A percentile compares a stretch with the other conserved stretches of the same genome.
Evolutionary conservation across 30 jellyfish, hydroid and myxozoan species (phyloP).

Genomic region (Hydra vulgaris): DNA sequence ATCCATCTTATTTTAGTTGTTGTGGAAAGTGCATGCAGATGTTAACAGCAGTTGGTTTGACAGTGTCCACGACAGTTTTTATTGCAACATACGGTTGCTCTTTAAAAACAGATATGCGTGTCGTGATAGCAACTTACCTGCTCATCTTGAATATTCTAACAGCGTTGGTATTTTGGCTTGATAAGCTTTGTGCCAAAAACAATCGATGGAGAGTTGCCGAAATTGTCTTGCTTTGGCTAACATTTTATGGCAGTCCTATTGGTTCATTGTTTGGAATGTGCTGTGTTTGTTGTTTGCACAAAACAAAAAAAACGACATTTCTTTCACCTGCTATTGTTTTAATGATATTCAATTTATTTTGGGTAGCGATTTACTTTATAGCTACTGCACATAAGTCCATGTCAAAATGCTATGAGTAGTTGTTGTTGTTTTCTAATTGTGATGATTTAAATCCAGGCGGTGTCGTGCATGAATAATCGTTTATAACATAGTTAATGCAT

Average conservation of each 20-base stretch:
- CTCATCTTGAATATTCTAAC: neutral
- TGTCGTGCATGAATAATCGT: no score
- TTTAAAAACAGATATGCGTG: conserved; percentile 11
- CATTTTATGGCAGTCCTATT: conserved; percentile 30
- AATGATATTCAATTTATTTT: conserved; percentile 8
- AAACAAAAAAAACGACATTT: conserved; percentile 11
- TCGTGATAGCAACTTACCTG: neutral
- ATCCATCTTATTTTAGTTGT: no score
- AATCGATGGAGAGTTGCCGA: conserved; percentile 13
- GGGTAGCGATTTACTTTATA: conserved; percentile 24
- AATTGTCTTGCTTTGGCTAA: conserved; percentile 9
- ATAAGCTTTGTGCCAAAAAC: conserved; percentile 16
- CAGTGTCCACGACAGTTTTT: neutral
- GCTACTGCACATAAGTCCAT: conserved; percentile 21
- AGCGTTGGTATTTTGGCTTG: conserved; percentile 23
- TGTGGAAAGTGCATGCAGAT: conserved; percentile 9
- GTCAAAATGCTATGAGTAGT: conserved; percentile 11
- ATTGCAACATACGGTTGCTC: conserved; percentile 18
- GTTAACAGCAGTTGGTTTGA: neutral
- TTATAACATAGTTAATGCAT: no score
- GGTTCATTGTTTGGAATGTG: conserved; percentile 32
- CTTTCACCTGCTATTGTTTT: neutral
- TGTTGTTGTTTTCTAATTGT: no score
- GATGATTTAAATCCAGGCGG: no score
- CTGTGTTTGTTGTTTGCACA: conserved; percentile 14